Evolutionary conservation across 2,888 invertebrate genomes (phyloP).

Genomic region (Zele albiditarsus): DNA sequence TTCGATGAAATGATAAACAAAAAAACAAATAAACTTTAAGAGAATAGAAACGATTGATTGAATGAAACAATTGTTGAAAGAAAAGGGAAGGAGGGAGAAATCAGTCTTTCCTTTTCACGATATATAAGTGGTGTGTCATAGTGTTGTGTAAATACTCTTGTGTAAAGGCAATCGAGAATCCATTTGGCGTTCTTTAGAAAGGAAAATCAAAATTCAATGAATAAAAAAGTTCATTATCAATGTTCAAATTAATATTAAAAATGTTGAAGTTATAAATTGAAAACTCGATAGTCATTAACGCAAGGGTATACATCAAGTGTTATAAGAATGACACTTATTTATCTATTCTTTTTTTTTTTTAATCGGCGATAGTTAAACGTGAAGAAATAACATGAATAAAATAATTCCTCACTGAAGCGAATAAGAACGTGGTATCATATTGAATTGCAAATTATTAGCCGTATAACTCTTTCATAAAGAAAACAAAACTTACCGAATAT

Average conservation of each 20-base stretch:
- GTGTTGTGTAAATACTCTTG: slow-evolving; percentile 38
- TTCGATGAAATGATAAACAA: slow-evolving; percentile 44
- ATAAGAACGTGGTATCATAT: slow-evolving; percentile 48
- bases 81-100: not conserved
- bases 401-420: slow-evolving; percentile 57
- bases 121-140: slow-evolving; percentile 7
- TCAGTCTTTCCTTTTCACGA: slow-evolving; percentile 27
- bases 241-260: slow-evolving; percentile 17
- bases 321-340: slow-evolving; percentile 41
- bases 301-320: slow-evolving; percentile 43
- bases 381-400: slow-evolving; percentile 35
- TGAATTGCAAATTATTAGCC: slow-evolving; percentile 58
- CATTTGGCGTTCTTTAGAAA: slow-evolving; percentile 38
- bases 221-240: slow-evolving; percentile 14
- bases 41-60: slow-evolving; percentile 20
- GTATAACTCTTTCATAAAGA: slow-evolving; percentile 67
- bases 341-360: not conserved
- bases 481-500: slow-evolving; percentile 65
- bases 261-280: slow-evolving; percentile 9
- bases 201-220: slow-evolving; percentile 20
- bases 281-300: slow-evolving; percentile 39
- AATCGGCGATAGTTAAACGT: not conserved
- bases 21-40: slow-evolving; percentile 14
- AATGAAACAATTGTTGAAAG: slow-evolving; percentile 15
- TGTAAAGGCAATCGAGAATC: slow-evolving; percentile 36